phyloP scores from a whole-genome alignment of 2,888 invertebrate genomes.

The Drosophila planitibia region DNA sequence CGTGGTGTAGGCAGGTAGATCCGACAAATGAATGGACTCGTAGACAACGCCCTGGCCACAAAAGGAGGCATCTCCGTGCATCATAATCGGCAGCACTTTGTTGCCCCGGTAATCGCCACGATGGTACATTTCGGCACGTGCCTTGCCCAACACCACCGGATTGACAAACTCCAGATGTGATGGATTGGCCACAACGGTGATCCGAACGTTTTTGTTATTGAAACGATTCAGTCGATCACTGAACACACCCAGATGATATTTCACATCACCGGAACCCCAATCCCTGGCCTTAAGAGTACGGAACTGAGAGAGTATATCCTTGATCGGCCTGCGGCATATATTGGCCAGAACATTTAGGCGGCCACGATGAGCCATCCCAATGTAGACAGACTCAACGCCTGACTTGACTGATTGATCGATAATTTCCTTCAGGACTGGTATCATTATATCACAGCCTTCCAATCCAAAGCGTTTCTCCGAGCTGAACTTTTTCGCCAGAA shows the following conservation, averaged over 20 bases:
- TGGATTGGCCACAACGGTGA: conserved; percentile 96
- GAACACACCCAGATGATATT: conserved; percentile 95
- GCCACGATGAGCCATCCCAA: conserved; percentile 95
- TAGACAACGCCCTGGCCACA: conserved; percentile 89
- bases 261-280: conserved; percentile 94
- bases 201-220: conserved; percentile 90
- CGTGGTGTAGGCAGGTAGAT: conserved; percentile 88
- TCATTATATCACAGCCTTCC: conserved; percentile 99
- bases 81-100: conserved; percentile 87
- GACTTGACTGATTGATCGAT: conserved; percentile 96
- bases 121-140: conserved; percentile 93
- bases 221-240: conserved; percentile 91
- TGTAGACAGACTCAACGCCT: conserved; percentile 97
- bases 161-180: conserved; percentile 96
- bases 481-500: conserved; percentile 98
- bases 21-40: conserved; percentile 87
- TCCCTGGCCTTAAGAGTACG: conserved; percentile 91
- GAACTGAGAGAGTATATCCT: conserved; percentile 95
- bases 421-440: conserved; percentile 98
- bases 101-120: conserved; percentile 90
- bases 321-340: conserved; percentile 94
- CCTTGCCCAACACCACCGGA: conserved; percentile 94
- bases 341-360: conserved; percentile 94
- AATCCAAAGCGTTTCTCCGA: conserved; percentile 99
- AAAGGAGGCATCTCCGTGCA: conserved; percentile 89